These are phyloP conservation scores for Drosophila sulfurigaster DNA, from an alignment of 1,140 invertebrate species.

Conservation along the genomic window DNA sequence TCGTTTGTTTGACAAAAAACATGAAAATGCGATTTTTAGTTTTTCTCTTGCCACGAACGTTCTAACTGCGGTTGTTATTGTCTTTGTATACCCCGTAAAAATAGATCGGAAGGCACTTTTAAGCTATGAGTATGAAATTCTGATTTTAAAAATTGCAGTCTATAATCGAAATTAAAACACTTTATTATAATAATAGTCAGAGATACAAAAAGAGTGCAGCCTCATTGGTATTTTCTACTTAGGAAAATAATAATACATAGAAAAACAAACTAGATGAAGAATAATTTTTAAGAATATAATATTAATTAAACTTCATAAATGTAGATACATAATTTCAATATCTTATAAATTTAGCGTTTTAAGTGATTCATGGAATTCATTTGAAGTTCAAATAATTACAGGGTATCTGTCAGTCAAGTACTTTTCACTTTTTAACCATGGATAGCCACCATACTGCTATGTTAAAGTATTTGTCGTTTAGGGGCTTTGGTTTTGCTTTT, in stretches of 20 bases:
- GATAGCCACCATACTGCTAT: constrained; percentile 26
- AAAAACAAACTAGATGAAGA: too few species aligned
- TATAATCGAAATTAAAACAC: too few species aligned
- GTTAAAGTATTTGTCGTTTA: constrained; percentile 39
- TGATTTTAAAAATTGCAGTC: too few species aligned
- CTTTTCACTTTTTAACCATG: constrained; percentile 1
- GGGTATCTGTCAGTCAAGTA: background rate
- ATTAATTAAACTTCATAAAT: too few species aligned
- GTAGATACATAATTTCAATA: too few species aligned
- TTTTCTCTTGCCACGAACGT: constrained; percentile 30
- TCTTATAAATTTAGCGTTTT: too few species aligned
- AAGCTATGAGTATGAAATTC: background rate
- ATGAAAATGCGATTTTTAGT: constrained; percentile 55
- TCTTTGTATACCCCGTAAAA: constrained; percentile 25
- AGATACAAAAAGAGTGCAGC: too few species aligned
- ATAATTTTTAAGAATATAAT: too few species aligned
- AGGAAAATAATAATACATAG: too few species aligned
- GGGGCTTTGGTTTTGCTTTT: constrained; percentile 24
- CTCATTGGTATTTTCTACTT: too few species aligned
- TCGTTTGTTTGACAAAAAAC: constrained; percentile 47
- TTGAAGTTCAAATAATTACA: background rate
- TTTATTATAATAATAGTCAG: too few species aligned
- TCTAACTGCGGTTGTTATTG: constrained; percentile 31
- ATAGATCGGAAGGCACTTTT: background rate
- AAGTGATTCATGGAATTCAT: background rate